Evolutionary conservation across 2,797 vertebrate genomes (phyloP), one percentile per base, ranked within the genome.

Genomic region (Psittacula echo): DNA sequence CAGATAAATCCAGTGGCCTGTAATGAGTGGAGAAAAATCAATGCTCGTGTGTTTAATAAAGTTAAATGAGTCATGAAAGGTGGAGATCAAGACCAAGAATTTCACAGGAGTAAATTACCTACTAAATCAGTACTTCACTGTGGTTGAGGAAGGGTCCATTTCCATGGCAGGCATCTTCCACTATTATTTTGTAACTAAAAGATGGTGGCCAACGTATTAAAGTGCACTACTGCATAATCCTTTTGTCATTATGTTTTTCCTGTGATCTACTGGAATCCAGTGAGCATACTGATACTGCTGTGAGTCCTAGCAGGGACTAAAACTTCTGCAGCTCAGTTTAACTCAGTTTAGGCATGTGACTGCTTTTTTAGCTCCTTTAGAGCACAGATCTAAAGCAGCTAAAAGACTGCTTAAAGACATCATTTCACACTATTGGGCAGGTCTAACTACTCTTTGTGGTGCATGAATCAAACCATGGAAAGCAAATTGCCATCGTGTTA

Each of bases 1-100:
- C 66, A 64, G 80, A 86, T 85, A 82, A 90, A 82, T 90, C 34
- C 32, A 39, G 39, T 87, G 74, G 50, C 62, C 45, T 95, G 54
- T 81, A 94, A 78, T 67, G n/a, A 85, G 65, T 56, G 67, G 61
- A 85, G 76, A 89, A 94, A 94, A 95, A 93, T 95, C 89, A 85
- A 75, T 85, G 62, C 54, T 83, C 68, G 29, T 54, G 47, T 88
- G 85, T 90, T 91, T 93, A 91, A 76, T 95, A 39, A 73, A 85
- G 90, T 78, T 89, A 79, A 89, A 78, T 73, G 79, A 88, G 71
- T 94, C 2, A 7, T 66, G 50, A 42, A 76, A 87, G 79, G 56
- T 89, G 72, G 78, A 90, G 86, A 75, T 94, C 58, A 76, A 32
- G 71, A 91, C 85, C 54, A 54, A 32, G 93, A 62, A 58, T 76